Conservation (phyloP, 92 coral and sea anemone species). For the Hydrozoanthus gracilis region DNA sequence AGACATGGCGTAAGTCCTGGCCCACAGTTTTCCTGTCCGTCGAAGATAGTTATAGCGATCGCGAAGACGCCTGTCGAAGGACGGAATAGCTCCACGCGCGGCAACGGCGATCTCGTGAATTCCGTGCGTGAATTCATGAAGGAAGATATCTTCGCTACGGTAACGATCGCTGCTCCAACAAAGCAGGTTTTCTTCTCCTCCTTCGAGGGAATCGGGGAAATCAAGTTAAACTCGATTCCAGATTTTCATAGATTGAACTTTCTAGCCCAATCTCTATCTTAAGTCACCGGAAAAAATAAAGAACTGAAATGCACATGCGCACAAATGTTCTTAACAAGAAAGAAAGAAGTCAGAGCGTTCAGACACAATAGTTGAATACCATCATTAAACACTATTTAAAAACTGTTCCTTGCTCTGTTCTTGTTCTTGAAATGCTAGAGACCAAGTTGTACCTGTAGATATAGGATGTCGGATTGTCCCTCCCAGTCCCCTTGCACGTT, state of each 20-base stretch:
- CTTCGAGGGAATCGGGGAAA: conserved; percentile 22
- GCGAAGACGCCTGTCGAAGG: conserved; percentile 80
- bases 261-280: background rate
- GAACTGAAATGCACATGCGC: too few species aligned
- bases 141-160: conserved; percentile 92
- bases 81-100: conserved; percentile 83
- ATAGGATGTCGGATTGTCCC: conserved; percentile 89
- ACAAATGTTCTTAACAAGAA: too few species aligned
- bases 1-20: conserved; percentile 92
- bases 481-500: conserved; percentile 97
- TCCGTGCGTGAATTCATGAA: conserved; percentile 96
- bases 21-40: conserved; percentile 73
- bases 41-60: conserved; percentile 77
- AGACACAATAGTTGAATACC: too few species aligned
- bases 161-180: conserved; percentile 87
- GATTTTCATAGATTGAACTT: background rate
- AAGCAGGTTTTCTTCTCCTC: conserved; percentile 95
- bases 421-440: too few species aligned
- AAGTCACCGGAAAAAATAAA: too few species aligned
- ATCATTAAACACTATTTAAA: too few species aligned
- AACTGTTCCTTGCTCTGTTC: too few species aligned
- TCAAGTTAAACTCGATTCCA: too few species aligned
- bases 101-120: conserved; percentile 85
- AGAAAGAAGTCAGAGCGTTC: too few species aligned
- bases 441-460: conserved; percentile 91